These are phyloP conservation scores for Thunnus maccoyii DNA, from an alignment of 2,113 vertebrate species.

Conservation along the genomic window DNA sequence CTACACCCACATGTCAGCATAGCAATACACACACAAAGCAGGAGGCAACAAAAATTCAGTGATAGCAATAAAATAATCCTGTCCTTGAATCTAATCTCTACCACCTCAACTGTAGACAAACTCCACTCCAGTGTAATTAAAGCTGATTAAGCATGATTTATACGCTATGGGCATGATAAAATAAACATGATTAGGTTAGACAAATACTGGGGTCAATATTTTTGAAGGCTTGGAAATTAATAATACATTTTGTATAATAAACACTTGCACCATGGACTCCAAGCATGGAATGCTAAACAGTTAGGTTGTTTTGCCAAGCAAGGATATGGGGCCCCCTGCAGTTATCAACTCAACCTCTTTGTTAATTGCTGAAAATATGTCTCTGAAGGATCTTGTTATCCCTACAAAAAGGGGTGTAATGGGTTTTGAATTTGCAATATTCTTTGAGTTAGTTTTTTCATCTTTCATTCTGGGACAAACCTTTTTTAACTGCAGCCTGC, in stretches of 20 bases:
- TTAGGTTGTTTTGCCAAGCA: constrained; percentile 25
- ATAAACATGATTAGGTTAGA: constrained; percentile 83
- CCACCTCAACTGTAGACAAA: constrained; percentile 65
- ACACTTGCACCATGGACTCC: constrained; percentile 60
- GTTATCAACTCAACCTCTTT: constrained; percentile 50
- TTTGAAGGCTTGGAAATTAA: constrained; percentile 82
- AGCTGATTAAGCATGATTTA: constrained; percentile 84
- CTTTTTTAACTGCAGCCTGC: background rate
- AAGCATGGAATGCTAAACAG: constrained; percentile 66
- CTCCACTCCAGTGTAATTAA: constrained; percentile 79
- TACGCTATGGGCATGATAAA: constrained; percentile 75
- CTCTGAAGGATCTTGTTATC: constrained; percentile 44
- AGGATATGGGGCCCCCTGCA: constrained; percentile 72
- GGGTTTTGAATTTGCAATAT: constrained; percentile 29
- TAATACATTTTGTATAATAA: constrained; percentile 81
- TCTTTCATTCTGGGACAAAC: constrained; percentile 14
- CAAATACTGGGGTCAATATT: constrained; percentile 84
- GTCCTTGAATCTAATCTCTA: constrained; percentile 72
- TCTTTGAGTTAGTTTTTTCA: background rate
- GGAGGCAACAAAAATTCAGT: constrained; percentile 46
- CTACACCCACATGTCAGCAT: constrained; percentile 36
- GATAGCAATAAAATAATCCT: constrained; percentile 63
- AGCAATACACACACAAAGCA: constrained; percentile 40
- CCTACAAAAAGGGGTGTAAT: background rate
- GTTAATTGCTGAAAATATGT: constrained; percentile 54